Evolutionary conservation across 2,797 vertebrate species (phyloP).

Genomic region (Sebastes diploproa): DNA sequence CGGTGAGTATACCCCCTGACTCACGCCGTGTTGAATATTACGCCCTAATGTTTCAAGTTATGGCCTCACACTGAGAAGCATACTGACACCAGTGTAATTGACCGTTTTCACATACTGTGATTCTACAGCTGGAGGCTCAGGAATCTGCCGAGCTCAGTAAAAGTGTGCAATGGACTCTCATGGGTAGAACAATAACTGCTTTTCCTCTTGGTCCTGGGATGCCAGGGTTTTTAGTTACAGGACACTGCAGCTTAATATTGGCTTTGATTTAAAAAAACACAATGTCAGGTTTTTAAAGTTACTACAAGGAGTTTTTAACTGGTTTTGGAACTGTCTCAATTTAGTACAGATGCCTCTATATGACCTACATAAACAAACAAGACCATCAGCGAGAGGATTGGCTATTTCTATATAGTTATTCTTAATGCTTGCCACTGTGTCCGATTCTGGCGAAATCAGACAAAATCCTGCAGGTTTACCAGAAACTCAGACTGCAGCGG

Average conservation of each 20-base stretch:
- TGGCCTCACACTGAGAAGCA: neutral
- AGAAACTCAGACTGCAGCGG: neutral
- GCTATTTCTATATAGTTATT: neutral
- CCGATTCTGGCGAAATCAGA: too few species aligned
- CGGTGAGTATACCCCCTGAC: conserved; percentile 72
- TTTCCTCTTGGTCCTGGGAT: neutral
- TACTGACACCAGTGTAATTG: neutral
- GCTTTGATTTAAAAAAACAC: neutral
- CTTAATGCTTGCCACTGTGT: neutral
- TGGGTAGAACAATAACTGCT: conserved; percentile 2
- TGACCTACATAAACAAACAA: neutral
- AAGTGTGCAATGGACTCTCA: conserved; percentile 2
- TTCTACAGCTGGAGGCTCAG: conserved; percentile 24
- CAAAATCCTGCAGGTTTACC: neutral
- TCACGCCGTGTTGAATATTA: neutral
- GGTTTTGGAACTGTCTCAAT: neutral
- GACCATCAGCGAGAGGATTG: neutral
- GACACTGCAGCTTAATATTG: neutral
- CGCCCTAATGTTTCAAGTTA: neutral
- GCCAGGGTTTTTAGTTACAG: conserved; percentile 21
- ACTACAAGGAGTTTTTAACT: neutral
- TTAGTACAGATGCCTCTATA: neutral
- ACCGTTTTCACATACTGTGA: conserved; percentile 6
- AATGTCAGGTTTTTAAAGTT: neutral
- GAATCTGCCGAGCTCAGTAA: conserved; percentile 46